Conservation (phyloP, 2,888 invertebrate species). For the Lithodes maja region DNA sequence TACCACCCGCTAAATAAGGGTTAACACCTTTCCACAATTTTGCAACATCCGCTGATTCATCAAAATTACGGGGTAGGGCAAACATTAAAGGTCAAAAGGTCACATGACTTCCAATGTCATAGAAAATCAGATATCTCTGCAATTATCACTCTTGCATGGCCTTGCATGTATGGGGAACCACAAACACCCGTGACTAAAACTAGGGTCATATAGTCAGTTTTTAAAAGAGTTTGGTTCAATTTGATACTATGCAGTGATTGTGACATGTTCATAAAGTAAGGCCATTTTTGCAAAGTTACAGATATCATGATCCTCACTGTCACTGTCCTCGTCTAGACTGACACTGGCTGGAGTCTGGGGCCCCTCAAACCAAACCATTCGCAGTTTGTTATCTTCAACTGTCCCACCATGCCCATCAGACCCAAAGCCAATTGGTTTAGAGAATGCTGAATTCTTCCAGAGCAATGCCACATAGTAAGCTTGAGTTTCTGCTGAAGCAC, state of each 20-base stretch:
- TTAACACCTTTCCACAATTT: background rate
- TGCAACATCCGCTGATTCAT: background rate
- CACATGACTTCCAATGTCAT: background rate
- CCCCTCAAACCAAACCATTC: background rate
- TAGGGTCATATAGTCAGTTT: background rate
- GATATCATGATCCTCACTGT: background rate
- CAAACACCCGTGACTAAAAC: background rate
- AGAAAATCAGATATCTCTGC: background rate
- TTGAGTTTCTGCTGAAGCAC: background rate
- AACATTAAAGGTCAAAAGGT: constrained; percentile 1
- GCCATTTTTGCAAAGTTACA: background rate
- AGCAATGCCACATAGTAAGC: background rate
- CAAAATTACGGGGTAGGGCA: background rate
- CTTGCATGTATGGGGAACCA: background rate
- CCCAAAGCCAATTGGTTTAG: background rate
- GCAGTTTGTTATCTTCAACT: constrained; percentile 1
- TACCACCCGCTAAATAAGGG: too few species aligned
- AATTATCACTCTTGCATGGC: background rate
- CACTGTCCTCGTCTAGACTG: background rate
- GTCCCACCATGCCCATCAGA: background rate
- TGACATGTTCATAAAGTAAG: background rate
- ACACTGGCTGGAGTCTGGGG: background rate
- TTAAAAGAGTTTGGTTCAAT: background rate
- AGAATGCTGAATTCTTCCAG: background rate
- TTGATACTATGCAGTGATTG: background rate